phyloP scores from a whole-genome alignment of 2,113 vertebrate species.

The Scartelaos histophorus region DNA sequence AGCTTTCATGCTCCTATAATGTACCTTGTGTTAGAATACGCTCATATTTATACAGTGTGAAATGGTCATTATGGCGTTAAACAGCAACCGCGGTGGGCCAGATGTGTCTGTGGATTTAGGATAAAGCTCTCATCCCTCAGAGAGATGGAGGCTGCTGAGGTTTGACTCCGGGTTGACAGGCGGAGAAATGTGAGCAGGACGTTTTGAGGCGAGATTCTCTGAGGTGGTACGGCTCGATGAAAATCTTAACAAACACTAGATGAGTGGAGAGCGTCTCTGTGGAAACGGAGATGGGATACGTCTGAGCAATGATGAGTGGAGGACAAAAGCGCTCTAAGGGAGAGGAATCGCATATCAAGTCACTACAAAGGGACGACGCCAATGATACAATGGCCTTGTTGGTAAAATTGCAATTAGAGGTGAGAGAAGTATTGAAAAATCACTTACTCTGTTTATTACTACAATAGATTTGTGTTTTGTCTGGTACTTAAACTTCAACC shows the following conservation, averaged over 20 bases:
- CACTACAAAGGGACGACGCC: background rate
- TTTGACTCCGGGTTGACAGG: conserved; percentile 34
- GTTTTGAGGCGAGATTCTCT: conserved; percentile 16
- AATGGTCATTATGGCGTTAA: background rate
- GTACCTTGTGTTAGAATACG: background rate
- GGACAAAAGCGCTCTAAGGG: conserved; percentile 21
- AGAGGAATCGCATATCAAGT: conserved; percentile 15
- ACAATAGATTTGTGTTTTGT: too few species aligned
- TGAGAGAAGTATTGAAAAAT: background rate
- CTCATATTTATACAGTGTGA: background rate
- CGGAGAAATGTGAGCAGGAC: conserved; percentile 32
- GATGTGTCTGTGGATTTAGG: background rate
- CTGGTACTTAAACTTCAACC: too few species aligned
- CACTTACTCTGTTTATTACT: too few species aligned
- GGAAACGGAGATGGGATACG: conserved; percentile 35
- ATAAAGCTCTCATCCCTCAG: conserved; percentile 12
- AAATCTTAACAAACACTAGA: conserved; percentile 36
- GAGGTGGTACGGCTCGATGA: conserved; percentile 29
- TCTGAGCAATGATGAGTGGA: conserved; percentile 26
- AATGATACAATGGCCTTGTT: background rate
- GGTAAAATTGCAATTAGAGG: background rate
- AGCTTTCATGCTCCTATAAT: background rate
- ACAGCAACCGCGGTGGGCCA: background rate
- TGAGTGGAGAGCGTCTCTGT: conserved; percentile 27
- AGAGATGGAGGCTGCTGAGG: background rate